Percentiles rank a stretch among this genome's conserved stretches.
Conservation (phyloP, 1,140 invertebrate species). For the Atopsyche davidsoni region DNA sequence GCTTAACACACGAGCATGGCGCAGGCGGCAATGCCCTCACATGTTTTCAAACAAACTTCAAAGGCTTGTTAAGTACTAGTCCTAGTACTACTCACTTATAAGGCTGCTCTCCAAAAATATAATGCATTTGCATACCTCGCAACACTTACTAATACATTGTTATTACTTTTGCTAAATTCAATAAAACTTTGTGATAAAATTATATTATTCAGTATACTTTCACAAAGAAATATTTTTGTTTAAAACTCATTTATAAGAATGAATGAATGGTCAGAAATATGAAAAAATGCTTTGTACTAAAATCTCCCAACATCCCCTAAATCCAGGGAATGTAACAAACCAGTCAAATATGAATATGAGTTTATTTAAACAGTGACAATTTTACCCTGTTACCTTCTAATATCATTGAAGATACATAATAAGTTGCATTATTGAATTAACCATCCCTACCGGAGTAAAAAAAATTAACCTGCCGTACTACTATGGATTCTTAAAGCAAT, state of each 20-base stretch:
- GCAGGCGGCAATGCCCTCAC: conserved; percentile 9
- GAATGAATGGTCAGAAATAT: no score
- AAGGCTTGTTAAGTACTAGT: conserved; percentile 18
- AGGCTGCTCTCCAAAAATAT: conserved; percentile 25
- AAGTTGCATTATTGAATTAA: no score
- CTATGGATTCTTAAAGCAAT: no score
- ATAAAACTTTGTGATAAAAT: not conserved
- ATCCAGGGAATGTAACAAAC: not conserved
- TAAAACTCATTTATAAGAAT: no score
- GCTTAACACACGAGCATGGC: conserved; percentile 17
- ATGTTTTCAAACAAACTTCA: conserved; percentile 11
- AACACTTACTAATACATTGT: conserved; percentile 1
- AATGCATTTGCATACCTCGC: conserved; percentile 15
- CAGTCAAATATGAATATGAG: not conserved
- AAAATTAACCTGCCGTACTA: no score
- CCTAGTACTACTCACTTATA: conserved; percentile 11
- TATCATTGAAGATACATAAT: no score
- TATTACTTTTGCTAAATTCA: conserved; percentile 1
- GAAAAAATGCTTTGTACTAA: conserved; percentile 11
- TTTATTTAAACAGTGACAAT: not conserved
- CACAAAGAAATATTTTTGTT: no score
- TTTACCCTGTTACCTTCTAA: conserved; percentile 24
- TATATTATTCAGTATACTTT: not conserved
- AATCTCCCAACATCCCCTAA: not conserved
- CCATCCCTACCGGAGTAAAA: no score